Evolutionary conservation across 2,888 invertebrate species (phyloP).

Genomic region (Cephus pulcher): DNA sequence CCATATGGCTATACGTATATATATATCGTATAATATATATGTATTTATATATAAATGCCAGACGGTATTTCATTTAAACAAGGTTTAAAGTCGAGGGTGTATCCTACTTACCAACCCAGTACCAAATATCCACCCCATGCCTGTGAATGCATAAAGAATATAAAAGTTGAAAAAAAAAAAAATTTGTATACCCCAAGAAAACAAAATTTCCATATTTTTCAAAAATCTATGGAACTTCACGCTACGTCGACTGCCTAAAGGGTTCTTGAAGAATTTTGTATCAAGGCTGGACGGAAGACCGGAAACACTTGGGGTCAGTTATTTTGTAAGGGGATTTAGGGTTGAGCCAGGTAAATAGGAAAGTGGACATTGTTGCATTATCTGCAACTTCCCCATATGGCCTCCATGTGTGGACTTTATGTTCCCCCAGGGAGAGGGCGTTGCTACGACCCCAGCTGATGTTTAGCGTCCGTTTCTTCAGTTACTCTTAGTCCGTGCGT

Average conservation of each 20-base stretch:
- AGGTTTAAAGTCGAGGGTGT: neutral
- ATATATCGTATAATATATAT: neutral
- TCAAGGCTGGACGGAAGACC: neutral
- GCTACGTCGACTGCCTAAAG: neutral
- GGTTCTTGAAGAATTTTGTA: neutral
- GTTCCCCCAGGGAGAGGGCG: constrained; percentile 32
- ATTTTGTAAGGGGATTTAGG: neutral
- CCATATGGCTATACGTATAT: neutral
- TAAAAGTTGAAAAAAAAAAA: neutral
- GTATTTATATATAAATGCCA: neutral
- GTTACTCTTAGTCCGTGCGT: constrained; percentile 54
- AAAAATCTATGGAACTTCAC: neutral
- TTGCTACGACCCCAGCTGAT: constrained; percentile 56
- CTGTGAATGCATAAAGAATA: neutral
- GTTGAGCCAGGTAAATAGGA: constrained; percentile 8
- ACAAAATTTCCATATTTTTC: neutral
- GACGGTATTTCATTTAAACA: neutral
- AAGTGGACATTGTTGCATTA: constrained; percentile 5
- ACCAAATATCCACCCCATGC: neutral
- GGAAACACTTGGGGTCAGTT: neutral
- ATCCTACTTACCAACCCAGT: neutral
- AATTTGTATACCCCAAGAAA: neutral
- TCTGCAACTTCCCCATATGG: constrained; percentile 38
- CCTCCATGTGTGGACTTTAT: constrained; percentile 48
- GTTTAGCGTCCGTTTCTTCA: constrained; percentile 50